A percentile compares a stretch with the other conserved stretches of the same genome.
phyloP scores from a whole-genome alignment of 2,113 vertebrate species.

The Python bivittatus region DNA sequence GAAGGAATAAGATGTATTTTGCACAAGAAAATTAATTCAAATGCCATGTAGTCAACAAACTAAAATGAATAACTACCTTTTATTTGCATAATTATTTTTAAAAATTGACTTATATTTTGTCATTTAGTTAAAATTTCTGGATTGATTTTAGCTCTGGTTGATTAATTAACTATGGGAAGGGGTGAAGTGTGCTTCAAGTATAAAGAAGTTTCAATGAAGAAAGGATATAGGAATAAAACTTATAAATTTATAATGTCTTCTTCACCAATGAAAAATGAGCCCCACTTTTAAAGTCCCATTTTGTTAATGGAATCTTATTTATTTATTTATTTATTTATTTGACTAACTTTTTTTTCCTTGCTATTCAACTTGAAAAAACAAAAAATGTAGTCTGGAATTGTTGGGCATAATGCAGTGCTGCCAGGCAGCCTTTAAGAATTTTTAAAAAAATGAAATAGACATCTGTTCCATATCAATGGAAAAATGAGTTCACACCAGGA shows the following conservation, averaged over 20 bases:
- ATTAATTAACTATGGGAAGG: slow-evolving; percentile 44
- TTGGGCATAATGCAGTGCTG: slow-evolving; percentile 2
- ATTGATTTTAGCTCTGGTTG: slow-evolving; percentile 20
- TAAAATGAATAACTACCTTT: slow-evolving; percentile 40
- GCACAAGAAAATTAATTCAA: slow-evolving; percentile 51
- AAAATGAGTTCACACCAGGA: not conserved
- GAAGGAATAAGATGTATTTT: slow-evolving; percentile 53
- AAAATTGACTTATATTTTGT: slow-evolving; percentile 38
- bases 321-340: slow-evolving; percentile 36
- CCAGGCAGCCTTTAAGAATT: not conserved
- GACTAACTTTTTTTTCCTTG: slow-evolving; percentile 34
- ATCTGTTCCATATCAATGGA: not conserved
- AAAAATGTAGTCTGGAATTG: not conserved
- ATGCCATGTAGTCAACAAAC: slow-evolving; percentile 53
- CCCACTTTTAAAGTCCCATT: slow-evolving; percentile 41
- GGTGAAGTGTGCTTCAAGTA: slow-evolving; percentile 37
- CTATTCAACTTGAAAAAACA: slow-evolving; percentile 1
- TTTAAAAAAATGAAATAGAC: not conserved
- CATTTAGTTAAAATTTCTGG: slow-evolving; percentile 46
- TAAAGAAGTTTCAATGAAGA: slow-evolving; percentile 25
- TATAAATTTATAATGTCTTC: slow-evolving; percentile 41
- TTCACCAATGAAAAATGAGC: slow-evolving; percentile 52
- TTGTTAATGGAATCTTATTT: slow-evolving; percentile 54
- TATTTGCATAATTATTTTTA: slow-evolving; percentile 48
- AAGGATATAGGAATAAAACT: slow-evolving; percentile 42